Conservation (phyloP, 2,797 vertebrate species). For the Momotus momota region DNA sequence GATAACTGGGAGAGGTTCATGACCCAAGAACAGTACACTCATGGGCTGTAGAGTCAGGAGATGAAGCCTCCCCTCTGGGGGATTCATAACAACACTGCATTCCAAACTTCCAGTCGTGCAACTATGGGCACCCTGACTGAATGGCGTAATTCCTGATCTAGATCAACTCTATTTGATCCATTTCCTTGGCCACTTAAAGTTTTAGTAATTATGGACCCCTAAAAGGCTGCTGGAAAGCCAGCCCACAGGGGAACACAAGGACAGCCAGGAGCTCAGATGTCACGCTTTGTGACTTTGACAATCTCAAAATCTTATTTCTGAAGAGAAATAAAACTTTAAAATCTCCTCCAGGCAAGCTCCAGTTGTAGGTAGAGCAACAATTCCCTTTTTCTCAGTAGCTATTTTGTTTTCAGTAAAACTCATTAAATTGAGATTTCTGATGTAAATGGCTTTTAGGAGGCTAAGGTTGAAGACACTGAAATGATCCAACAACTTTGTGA, state of each 20-base stretch:
- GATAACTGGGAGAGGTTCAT: background rate
- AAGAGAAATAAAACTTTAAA: background rate
- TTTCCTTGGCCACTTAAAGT: background rate
- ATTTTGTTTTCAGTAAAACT: background rate
- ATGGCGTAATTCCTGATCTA: background rate
- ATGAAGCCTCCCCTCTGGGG: background rate
- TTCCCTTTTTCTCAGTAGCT: background rate
- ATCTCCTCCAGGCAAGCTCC: background rate
- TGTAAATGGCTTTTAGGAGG: slow-evolving; percentile 4
- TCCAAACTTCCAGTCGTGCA: background rate
- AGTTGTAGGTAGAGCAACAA: background rate
- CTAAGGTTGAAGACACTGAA: background rate
- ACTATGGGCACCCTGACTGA: background rate
- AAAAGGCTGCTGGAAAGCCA: background rate
- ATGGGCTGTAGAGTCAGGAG: background rate
- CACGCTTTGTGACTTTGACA: background rate
- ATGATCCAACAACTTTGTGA: background rate
- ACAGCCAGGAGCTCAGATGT: background rate
- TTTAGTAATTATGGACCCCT: background rate
- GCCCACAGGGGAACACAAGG: background rate
- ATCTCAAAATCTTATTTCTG: background rate
- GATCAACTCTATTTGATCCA: background rate
- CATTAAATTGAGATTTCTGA: background rate
- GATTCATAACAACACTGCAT: background rate
- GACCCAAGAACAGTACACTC: fast-evolving